phyloP scores from a whole-genome alignment of 2,888 invertebrate genomes.

The Drosophila cognata region DNA sequence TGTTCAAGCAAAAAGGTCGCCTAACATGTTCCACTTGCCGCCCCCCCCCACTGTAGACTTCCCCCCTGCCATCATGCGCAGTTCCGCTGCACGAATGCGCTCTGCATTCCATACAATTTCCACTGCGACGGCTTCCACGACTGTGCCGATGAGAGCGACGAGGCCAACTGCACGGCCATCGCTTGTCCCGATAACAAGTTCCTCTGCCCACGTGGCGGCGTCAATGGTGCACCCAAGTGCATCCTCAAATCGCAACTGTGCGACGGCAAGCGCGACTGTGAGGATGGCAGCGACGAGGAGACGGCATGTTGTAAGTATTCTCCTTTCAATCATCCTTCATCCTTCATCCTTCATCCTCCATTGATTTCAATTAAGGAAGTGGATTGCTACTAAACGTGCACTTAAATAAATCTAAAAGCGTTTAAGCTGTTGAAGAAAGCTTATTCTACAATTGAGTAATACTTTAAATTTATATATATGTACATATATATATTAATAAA shows the following conservation, averaged over 20 bases:
- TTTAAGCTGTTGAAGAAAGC: background rate
- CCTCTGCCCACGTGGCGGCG: constrained; percentile 92
- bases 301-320: constrained; percentile 92
- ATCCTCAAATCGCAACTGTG: constrained; percentile 95
- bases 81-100: constrained; percentile 95
- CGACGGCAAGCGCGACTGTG: constrained; percentile 95
- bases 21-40: background rate
- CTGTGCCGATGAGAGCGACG: constrained; percentile 96
- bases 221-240: constrained; percentile 92
- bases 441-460: background rate
- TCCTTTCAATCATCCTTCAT: background rate
- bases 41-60: constrained; percentile 88
- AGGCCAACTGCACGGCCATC: constrained; percentile 93
- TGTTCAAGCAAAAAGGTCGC: background rate
- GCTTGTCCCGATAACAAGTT: constrained; percentile 96
- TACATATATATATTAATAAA: no score
- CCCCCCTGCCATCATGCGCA: constrained; percentile 95
- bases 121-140: constrained; percentile 94
- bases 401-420: background rate
- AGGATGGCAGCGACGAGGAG: constrained; percentile 95
- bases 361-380: background rate
- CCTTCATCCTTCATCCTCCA: background rate
- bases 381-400: no score
- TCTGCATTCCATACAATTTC: constrained; percentile 95
- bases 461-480: background rate